A percentile compares a stretch with the other conserved stretches of the same genome.
Conservation (phyloP, 2,113 vertebrate species). For the Proteles cristata region DNA sequence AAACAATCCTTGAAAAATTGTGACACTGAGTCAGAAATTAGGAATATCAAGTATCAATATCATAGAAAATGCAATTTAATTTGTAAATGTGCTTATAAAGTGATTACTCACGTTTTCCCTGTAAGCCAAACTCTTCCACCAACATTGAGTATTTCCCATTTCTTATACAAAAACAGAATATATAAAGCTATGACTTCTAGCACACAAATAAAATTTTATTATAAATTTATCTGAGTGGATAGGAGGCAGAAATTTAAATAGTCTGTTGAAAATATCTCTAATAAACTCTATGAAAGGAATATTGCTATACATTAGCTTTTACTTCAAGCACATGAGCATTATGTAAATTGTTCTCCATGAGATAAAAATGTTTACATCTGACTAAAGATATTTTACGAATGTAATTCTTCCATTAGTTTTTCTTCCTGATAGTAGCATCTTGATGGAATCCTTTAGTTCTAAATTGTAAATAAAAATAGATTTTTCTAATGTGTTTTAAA, state of each 20-base stretch:
- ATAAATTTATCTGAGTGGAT: background rate
- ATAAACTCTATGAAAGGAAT: background rate
- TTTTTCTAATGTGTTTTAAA: background rate
- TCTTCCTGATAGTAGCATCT: background rate
- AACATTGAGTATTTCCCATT: background rate
- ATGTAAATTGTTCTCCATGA: background rate
- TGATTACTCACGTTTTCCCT: background rate
- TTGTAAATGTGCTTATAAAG: background rate
- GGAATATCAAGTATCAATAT: background rate
- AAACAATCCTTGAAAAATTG: background rate
- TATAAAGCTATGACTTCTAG: background rate
- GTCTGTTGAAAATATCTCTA: background rate
- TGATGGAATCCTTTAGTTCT: background rate
- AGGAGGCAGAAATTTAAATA: background rate
- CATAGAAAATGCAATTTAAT: background rate
- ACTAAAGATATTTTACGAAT: background rate
- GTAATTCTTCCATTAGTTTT: background rate
- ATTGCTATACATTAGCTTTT: background rate
- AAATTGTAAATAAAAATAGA: background rate
- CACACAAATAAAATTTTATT: background rate
- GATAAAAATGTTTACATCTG: background rate
- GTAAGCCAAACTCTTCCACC: background rate
- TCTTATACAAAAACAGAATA: background rate
- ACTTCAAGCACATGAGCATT: background rate
- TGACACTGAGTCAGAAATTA: background rate